phyloP scores from a whole-genome alignment of 1,140 invertebrate genomes.

The Amphibalanus amphitrite region DNA sequence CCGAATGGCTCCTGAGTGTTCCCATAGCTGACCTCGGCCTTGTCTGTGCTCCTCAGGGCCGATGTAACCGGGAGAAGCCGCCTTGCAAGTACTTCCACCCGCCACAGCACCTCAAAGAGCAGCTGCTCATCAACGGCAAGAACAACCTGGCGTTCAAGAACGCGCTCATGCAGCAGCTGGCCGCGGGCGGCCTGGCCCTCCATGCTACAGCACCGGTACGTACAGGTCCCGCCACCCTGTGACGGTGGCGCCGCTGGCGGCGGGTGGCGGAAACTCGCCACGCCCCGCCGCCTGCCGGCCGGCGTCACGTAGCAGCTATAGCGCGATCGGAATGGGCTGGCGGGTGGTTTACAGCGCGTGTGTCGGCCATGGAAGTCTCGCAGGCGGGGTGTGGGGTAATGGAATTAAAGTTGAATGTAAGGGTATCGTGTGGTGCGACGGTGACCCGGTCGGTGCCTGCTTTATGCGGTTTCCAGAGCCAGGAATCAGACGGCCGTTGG shows the following conservation, averaged over 20 bases:
- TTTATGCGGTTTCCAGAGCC: too few species aligned
- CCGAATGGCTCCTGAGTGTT: too few species aligned
- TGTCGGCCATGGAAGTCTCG: background rate
- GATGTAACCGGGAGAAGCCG: slow-evolving; percentile 98
- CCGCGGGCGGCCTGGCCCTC: background rate
- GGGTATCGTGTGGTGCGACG: too few species aligned
- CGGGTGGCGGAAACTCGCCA: background rate
- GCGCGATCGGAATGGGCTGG: background rate
- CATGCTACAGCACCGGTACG: background rate
- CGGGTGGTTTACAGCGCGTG: background rate
- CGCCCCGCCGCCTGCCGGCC: too few species aligned
- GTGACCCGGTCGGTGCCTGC: too few species aligned
- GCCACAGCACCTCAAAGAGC: slow-evolving; percentile 97
- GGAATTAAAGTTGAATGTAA: background rate
- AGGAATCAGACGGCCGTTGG: too few species aligned
- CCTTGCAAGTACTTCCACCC: slow-evolving; percentile 99
- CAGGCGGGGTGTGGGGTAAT: too few species aligned
- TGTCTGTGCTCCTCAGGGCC: slow-evolving; percentile 48
- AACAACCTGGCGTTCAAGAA: slow-evolving; percentile 98
- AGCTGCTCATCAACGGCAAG: slow-evolving; percentile 96
- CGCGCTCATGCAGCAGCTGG: slow-evolving; percentile 71
- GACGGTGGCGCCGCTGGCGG: background rate
- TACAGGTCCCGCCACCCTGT: background rate
- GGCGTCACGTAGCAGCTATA: background rate
- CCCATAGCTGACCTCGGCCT: background rate